phyloP scores from a whole-genome alignment of 1,140 invertebrate species.

The Zaprionus nigranus region DNA sequence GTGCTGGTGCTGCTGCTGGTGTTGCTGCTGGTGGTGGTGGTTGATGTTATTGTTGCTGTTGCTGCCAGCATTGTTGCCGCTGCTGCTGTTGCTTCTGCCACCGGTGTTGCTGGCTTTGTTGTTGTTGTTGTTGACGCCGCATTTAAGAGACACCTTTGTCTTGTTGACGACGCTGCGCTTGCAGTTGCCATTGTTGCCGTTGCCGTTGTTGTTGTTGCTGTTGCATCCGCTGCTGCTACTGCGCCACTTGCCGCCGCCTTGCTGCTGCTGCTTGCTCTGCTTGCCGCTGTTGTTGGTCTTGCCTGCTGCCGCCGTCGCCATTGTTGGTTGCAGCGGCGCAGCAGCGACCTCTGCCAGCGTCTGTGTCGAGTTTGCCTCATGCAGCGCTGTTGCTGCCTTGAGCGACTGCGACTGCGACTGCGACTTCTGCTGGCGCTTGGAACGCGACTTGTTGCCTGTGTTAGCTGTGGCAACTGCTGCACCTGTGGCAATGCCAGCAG shows the following conservation, averaged over 20 bases:
- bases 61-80: neutral
- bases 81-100: constrained; percentile 31
- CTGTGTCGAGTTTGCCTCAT: neutral
- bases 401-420: constrained; percentile 32
- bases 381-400: constrained; percentile 9
- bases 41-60: constrained; percentile 26
- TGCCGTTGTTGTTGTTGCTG: constrained; percentile 13
- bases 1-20: neutral
- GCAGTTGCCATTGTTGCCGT: constrained; percentile 15
- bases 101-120: constrained; percentile 38
- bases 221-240: constrained; percentile 13
- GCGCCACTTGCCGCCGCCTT: constrained; percentile 17
- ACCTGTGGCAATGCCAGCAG: constrained; percentile 15
- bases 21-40: constrained; percentile 9
- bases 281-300: constrained; percentile 7
- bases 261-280: constrained; percentile 29
- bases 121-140: constrained; percentile 28
- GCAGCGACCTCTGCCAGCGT: constrained; percentile 18
- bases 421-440: constrained; percentile 61
- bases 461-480: neutral
- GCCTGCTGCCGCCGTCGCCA: neutral
- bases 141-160: constrained; percentile 29
- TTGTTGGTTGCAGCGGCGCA: neutral
- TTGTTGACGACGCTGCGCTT: constrained; percentile 20
- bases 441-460: constrained; percentile 34